A percentile compares a stretch with the other conserved stretches of the same genome.
These are phyloP conservation scores for Grus americana DNA, from an alignment of 2,113 vertebrate species.

Conservation along the genomic window DNA sequence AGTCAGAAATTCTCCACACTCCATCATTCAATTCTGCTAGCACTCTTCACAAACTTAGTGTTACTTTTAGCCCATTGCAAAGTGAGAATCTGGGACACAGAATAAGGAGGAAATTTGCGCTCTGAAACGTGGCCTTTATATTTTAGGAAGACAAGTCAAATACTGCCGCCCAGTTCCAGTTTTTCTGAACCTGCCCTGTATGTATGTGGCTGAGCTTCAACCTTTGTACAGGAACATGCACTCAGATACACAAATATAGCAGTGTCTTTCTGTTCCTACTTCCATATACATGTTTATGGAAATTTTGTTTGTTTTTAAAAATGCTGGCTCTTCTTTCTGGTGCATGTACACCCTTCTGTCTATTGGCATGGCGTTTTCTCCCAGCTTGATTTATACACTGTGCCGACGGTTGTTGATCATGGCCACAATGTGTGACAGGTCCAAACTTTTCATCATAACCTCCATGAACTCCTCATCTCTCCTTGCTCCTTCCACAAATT, in stretches of 20 bases:
- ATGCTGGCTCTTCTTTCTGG: background rate
- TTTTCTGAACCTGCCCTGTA: background rate
- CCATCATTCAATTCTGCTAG: background rate
- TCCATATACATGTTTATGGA: background rate
- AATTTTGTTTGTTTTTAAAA: background rate
- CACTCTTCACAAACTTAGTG: background rate
- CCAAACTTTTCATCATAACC: constrained; percentile 90
- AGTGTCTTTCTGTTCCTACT: background rate
- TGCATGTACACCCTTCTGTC: background rate
- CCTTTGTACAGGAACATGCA: background rate
- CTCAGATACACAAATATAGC: background rate
- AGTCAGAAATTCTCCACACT: background rate
- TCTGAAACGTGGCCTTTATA: background rate
- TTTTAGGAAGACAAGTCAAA: background rate
- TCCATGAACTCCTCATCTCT: constrained; percentile 88
- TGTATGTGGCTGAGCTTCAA: background rate
- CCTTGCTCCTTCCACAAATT: constrained; percentile 88
- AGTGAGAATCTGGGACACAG: background rate
- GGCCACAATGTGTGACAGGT: constrained; percentile 86
- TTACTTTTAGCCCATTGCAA: background rate
- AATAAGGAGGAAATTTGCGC: background rate
- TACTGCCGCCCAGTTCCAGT: background rate
- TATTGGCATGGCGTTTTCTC: background rate
- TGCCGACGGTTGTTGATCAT: constrained; percentile 87
- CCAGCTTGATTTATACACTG: constrained; percentile 72